Evolutionary conservation across 2,113 vertebrate genomes (phyloP), one percentile per base, ranked within the genome.

Genomic region (Turdus rufiventris): DNA sequence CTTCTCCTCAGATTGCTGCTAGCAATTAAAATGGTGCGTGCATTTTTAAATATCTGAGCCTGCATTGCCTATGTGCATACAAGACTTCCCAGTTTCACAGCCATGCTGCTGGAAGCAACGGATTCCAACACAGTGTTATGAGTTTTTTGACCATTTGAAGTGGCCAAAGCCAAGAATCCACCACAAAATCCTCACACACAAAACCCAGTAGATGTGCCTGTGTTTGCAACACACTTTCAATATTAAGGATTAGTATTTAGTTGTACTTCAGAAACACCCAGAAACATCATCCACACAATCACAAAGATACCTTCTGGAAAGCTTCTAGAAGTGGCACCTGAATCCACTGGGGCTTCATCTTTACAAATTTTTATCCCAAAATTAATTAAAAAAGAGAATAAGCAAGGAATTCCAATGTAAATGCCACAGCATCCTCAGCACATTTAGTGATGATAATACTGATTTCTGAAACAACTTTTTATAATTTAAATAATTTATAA

Each of bases 21-120:
- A 53, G 17, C 0, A 3, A 51, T 8, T 56, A 50, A 73, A 57
- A 14, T 7, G 6, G 7, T 5, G 28, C 4, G 3, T 12, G 8
- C 17, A 31, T 61, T 53, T 63, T 68, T 13, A 48, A 75, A 47
- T 34, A 33, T 5, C 33, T 12, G 34, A 54, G 14, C 16, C 25
- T 57, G 15, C 19, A 33, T 3, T 48, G 21, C 12, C 40, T 43
- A 14, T 12, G 3, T 8, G 16, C 21, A 36, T 4, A 5, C 29
- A 20, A 82, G 21, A 61, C 56, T 17, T 51, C 14, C 40, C 40
- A 31, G 33, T 18, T 58, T 57, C 72, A 40, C 31, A 70, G 33
- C 18, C 47, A 54, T 1, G 2, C 14, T 77, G 38, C 54, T 91
- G 45, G 7, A 38, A 4, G 2, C 18, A 83, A 29, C 1, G 1